Conservation (phyloP, 2,113 vertebrate genomes). For the Eupsittula cactorum region DNA sequence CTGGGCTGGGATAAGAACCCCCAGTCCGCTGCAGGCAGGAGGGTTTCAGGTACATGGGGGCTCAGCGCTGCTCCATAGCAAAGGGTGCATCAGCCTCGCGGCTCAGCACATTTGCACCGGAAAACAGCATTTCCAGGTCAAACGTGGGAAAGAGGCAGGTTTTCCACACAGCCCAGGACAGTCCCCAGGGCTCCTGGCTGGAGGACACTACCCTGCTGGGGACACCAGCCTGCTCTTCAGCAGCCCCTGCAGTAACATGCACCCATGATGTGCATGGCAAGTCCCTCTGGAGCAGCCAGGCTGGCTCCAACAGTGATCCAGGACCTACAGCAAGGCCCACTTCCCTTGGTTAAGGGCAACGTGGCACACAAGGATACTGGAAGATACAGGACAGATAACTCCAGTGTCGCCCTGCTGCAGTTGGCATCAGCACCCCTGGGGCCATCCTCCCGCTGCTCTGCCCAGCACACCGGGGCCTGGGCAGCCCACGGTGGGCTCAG, state of each 20-base stretch:
- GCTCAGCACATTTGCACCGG: conserved; percentile 3
- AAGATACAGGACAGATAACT: not conserved
- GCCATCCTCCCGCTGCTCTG: accelerated
- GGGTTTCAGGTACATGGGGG: not conserved
- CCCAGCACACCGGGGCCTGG: accelerated
- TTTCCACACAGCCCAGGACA: not conserved
- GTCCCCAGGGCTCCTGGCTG: not conserved
- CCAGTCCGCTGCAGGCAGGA: not conserved
- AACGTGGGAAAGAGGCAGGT: not conserved
- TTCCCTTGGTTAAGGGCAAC: not conserved
- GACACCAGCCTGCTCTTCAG: not conserved
- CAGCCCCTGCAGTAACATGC: not conserved
- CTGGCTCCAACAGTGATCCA: not conserved
- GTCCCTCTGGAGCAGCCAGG: not conserved
- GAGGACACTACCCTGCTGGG: not conserved
- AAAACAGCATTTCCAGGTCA: conserved; percentile 48
- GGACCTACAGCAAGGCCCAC: not conserved
- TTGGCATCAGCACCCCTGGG: not conserved
- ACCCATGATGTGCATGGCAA: not conserved
- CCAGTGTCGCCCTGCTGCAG: accelerated
- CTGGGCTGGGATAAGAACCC: not conserved
- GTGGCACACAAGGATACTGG: accelerated
- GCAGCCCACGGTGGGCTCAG: not conserved
- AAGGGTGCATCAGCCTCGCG: not conserved
- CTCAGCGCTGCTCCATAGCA: not conserved